phyloP scores from a whole-genome alignment of 2,888 invertebrate species.

The Drosophila colorata region DNA sequence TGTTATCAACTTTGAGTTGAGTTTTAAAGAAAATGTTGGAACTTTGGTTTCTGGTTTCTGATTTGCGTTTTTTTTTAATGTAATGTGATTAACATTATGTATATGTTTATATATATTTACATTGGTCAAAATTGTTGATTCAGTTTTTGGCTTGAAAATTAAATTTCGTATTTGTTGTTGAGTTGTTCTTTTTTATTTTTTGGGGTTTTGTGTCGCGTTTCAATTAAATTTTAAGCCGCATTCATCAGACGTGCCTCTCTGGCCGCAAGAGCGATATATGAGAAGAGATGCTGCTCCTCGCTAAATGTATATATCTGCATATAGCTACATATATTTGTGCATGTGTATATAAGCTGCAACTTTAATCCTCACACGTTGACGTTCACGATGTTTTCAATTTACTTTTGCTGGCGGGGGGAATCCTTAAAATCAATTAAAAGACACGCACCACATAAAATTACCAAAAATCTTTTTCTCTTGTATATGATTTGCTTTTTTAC shows the following conservation, averaged over 20 bases:
- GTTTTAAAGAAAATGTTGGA: slow-evolving; percentile 22
- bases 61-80: slow-evolving; percentile 16
- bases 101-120: not conserved
- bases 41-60: slow-evolving; percentile 45
- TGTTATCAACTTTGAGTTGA: slow-evolving; percentile 36
- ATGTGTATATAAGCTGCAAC: slow-evolving; percentile 53
- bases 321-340: slow-evolving; percentile 15
- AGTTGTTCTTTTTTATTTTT: slow-evolving; percentile 8
- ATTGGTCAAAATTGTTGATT: slow-evolving; percentile 49
- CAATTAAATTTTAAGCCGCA: slow-evolving; percentile 78
- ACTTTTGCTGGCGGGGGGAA: slow-evolving; percentile 50
- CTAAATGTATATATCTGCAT: slow-evolving; percentile 2
- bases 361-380: slow-evolving; percentile 67
- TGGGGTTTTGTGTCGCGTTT: slow-evolving; percentile 47
- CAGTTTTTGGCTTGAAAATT: slow-evolving; percentile 23
- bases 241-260: slow-evolving; percentile 62
- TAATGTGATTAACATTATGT: slow-evolving; percentile 27
- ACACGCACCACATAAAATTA: slow-evolving; percentile 59
- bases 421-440: slow-evolving; percentile 79
- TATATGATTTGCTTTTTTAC: slow-evolving; percentile 10
- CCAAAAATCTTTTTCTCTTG: slow-evolving; percentile 37
- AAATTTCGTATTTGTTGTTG: slow-evolving; percentile 29
- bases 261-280: slow-evolving; percentile 63
- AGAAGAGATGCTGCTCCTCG: slow-evolving; percentile 31
- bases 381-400: slow-evolving; percentile 55